Base-by-base conservation (phyloP, 2,797 vertebrate species). In the Linurgus olivaceus region DNA sequence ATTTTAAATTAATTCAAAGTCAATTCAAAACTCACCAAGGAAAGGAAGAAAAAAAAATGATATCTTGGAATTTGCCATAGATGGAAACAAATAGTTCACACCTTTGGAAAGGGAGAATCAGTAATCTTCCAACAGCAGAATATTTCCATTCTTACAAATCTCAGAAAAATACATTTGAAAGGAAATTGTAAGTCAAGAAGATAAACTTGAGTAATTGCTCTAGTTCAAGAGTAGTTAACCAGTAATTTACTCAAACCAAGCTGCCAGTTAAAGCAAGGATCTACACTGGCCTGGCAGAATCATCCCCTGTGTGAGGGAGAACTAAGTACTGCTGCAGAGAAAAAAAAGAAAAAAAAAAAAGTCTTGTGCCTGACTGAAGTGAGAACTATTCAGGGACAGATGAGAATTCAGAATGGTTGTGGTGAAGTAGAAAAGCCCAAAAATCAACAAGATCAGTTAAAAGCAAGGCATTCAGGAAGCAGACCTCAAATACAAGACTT, bases 1-100 rank as follows among this genome's bases (percentile, higher is more conserved):
- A 51, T 44, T 61, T 91, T 47, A 73, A 67, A 66, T 2, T 0
- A 71, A 71, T 50, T 86, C 23, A 13, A 70, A 47, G 15, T 45
- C 37, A 67, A 28, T 45, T 88, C 24, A 63, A 81, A 88, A 77
- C 11, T 37, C 31, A 80, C 10, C 10, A 47, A 37, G 10, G 9
- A 35, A 8, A 44, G 8, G 13, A 23, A 68, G 13, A 14, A 52
- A 76, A 25, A 16, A 26, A 23, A 9, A 5, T 2, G 0, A 0
- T 37, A 47, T 18, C 23, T 58, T 70, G 54, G 52, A 74, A 91
- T 81, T 78, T 94, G 62, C 25, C 59, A 57, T 5, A 52, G 47
- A 76, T 42, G 74, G 92, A 96, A 96, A 94, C 21, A 94, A 90
- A 35, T 4, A 67, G 40, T n/a, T 80, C 42, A 54, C 25, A 26